Evolutionary conservation across 2,888 invertebrate genomes (phyloP).

Genomic region (Exocentrus adspersus): DNA sequence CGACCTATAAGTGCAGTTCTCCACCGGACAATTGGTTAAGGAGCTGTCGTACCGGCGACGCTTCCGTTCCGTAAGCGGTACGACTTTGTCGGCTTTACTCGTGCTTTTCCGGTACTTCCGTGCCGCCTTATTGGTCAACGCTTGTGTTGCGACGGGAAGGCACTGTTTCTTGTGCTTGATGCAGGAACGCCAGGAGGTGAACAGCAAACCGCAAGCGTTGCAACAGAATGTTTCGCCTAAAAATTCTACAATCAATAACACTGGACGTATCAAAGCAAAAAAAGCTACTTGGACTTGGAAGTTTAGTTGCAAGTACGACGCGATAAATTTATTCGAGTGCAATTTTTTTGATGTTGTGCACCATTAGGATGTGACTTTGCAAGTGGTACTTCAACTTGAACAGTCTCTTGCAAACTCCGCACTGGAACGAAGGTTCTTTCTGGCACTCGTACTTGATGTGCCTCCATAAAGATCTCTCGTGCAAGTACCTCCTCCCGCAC

Average conservation of each 20-base stretch:
- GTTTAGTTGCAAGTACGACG: too few species aligned
- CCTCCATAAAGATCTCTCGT: conserved; percentile 27
- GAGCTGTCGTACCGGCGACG: too few species aligned
- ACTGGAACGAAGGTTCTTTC: conserved; percentile 23
- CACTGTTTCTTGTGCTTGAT: background rate
- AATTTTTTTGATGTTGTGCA: background rate
- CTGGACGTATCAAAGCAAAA: too few species aligned
- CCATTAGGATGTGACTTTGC: background rate
- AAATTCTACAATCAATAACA: background rate
- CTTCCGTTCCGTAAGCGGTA: too few species aligned
- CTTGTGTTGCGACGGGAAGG: too few species aligned
- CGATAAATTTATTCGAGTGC: background rate
- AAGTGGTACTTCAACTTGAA: conserved; percentile 14
- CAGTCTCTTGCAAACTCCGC: conserved; percentile 15
- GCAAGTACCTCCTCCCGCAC: conserved; percentile 31
- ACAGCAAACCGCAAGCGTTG: background rate
- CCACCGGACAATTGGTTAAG: conserved; percentile 15
- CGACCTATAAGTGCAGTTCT: conserved; percentile 8
- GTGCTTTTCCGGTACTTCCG: background rate
- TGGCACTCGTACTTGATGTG: conserved; percentile 33
- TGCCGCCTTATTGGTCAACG: background rate
- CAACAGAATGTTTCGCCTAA: conserved; percentile 8
- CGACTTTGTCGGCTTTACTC: too few species aligned
- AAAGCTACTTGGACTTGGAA: too few species aligned
- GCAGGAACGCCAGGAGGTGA: background rate